Percentiles rank a stretch among this genome's conserved stretches.
Evolutionary conservation across 2,113 vertebrate species (phyloP).

Genomic region (Epinephelus cyanopodus): DNA sequence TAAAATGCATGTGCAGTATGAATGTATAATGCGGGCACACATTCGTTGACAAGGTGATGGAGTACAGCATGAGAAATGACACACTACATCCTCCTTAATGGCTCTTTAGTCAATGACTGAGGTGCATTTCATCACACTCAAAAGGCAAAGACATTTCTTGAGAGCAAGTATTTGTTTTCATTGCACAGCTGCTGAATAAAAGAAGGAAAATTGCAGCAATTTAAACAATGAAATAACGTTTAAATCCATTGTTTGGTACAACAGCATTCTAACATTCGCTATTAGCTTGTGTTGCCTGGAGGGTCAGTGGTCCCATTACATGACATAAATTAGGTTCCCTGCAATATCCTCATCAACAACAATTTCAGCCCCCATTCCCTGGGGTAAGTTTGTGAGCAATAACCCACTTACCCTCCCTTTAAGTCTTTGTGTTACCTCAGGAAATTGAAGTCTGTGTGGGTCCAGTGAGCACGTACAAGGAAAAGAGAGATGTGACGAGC

Average conservation of each 20-base stretch:
- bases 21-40: not conserved
- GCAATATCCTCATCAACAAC: constrained; percentile 61
- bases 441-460: constrained; percentile 38
- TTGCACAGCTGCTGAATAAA: constrained; percentile 1
- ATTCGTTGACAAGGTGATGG: not conserved
- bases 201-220: not conserved
- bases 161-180: too few species aligned
- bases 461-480: constrained; percentile 16
- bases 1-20: not conserved
- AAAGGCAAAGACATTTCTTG: not conserved
- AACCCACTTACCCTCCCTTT: constrained; percentile 61
- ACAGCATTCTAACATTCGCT: not conserved
- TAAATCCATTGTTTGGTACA: not conserved
- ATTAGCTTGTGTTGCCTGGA: constrained; percentile 19
- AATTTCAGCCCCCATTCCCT: not conserved
- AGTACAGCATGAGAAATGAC: not conserved
- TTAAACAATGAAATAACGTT: not conserved
- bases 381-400: constrained; percentile 30
- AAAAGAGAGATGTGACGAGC: constrained; percentile 22
- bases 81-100: not conserved
- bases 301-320: constrained; percentile 43
- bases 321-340: constrained; percentile 56
- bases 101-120: not conserved
- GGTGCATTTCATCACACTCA: not conserved
- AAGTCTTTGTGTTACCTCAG: constrained; percentile 39